Evolutionary conservation across 2,797 vertebrate species (phyloP).

Genomic region (Acanthurus leucopareius): DNA sequence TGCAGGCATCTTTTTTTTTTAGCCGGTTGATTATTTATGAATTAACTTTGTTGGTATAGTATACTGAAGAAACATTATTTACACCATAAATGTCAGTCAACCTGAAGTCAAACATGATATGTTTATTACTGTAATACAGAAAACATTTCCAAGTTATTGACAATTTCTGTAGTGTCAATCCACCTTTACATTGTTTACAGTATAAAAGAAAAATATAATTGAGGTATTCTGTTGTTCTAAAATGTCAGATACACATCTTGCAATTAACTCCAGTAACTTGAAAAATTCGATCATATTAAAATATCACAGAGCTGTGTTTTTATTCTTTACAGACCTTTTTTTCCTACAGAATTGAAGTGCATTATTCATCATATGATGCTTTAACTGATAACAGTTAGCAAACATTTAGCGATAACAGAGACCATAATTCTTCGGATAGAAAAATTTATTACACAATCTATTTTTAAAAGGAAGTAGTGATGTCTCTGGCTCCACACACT

Average conservation of each 20-base stretch:
- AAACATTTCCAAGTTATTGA: not conserved
- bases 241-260: no score
- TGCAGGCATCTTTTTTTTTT: constrained; percentile 13
- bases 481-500: not conserved
- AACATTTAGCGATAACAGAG: not conserved
- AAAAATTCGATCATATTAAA: no score
- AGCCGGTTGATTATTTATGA: not conserved
- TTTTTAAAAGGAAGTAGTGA: not conserved
- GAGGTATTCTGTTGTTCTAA: no score
- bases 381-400: no score
- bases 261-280: no score
- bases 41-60: not conserved
- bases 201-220: not conserved
- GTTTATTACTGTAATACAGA: not conserved
- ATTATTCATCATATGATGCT: no score
- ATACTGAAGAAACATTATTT: no score
- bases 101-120: not conserved
- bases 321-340: no score
- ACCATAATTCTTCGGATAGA: not conserved
- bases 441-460: not conserved
- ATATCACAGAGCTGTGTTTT: no score
- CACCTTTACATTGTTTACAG: not conserved
- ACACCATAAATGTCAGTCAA: not conserved
- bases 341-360: no score
- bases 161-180: not conserved